Percentiles rank a stretch among this genome's conserved stretches.
These are phyloP conservation scores for Lamprotornis superbus DNA, from an alignment of 2,113 vertebrate genomes.

Conservation along the genomic window DNA sequence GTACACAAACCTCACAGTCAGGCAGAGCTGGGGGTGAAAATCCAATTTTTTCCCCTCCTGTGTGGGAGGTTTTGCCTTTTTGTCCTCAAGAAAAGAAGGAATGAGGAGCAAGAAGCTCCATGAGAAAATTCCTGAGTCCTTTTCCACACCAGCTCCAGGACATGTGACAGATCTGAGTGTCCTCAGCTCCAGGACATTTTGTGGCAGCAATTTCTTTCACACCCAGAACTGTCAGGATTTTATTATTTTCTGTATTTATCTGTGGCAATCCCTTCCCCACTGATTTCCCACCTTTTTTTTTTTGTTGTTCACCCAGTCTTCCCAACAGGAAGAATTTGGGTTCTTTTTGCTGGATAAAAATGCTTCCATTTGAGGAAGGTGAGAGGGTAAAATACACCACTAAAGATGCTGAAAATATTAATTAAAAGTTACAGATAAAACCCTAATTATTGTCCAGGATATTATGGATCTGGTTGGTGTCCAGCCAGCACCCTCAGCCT, in stretches of 20 bases:
- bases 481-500: not conserved
- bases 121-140: not conserved
- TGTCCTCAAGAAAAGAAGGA: not conserved
- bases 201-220: not conserved
- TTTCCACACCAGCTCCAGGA: not conserved
- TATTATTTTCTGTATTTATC: not conserved
- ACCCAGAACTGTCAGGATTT: not conserved
- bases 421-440: not conserved
- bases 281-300: not conserved
- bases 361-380: not conserved
- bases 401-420: not conserved
- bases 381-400: rapidly evolving
- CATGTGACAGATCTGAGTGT: not conserved
- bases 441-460: not conserved
- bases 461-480: not conserved
- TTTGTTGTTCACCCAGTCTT: not conserved
- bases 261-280: not conserved
- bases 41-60: rapidly evolving
- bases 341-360: not conserved
- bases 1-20: not conserved
- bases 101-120: not conserved
- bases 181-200: not conserved
- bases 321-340: not conserved
- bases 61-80: not conserved
- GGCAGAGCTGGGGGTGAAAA: not conserved